A percentile compares a stretch with the other conserved stretches of the same genome.
Conservation (phyloP, 1,140 invertebrate genomes). For the Acyrthosiphon pisum region DNA sequence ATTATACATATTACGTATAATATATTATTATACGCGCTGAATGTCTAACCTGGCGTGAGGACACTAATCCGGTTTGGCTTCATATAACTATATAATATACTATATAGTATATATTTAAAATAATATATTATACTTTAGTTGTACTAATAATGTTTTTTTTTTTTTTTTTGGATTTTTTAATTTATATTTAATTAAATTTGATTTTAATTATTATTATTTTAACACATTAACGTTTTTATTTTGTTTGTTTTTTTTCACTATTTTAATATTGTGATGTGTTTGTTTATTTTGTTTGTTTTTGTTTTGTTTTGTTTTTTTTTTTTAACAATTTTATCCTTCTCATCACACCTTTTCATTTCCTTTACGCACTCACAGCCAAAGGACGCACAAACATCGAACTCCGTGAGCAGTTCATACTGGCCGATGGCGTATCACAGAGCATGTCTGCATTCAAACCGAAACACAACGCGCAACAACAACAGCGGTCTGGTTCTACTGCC, state of each 20-base stretch:
- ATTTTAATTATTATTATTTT: constrained; percentile 29
- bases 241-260: neutral
- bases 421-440: constrained; percentile 95
- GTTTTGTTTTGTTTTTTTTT: constrained; percentile 53
- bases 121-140: neutral
- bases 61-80: constrained; percentile 55
- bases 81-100: neutral
- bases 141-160: neutral
- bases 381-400: constrained; percentile 99
- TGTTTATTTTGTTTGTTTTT: constrained; percentile 62
- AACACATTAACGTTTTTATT: constrained; percentile 1
- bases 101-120: neutral
- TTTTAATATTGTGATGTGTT: constrained; percentile 60
- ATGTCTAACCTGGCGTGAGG: constrained; percentile 59
- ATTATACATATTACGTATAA: constrained; percentile 13
- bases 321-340: constrained; percentile 47
- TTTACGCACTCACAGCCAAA: constrained; percentile 75
- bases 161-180: neutral
- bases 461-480: constrained; percentile 79
- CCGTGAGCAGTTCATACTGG: constrained; percentile 97
- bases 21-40: neutral
- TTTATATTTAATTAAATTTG: constrained; percentile 4
- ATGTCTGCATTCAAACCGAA: constrained; percentile 95
- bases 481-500: constrained; percentile 70
- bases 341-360: constrained; percentile 55